Percentiles rank a stretch among this genome's conserved stretches.
Conservation (phyloP, 2,888 invertebrate genomes). For the Tetanocera ferruginea region DNA sequence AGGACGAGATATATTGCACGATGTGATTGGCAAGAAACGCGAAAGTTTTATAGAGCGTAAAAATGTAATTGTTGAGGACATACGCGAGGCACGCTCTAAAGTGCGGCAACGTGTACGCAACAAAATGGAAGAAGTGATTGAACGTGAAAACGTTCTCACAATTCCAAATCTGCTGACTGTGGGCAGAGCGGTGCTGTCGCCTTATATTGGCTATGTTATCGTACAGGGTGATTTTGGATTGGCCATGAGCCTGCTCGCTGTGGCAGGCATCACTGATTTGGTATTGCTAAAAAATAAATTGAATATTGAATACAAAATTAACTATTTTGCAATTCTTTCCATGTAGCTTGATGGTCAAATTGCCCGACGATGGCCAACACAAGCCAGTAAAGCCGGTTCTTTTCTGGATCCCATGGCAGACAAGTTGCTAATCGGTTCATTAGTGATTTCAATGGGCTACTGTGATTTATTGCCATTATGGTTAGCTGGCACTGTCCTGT, state of each 20-base stretch:
- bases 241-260: slow-evolving; percentile 84
- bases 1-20: slow-evolving; percentile 72
- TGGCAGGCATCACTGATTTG: slow-evolving; percentile 93
- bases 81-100: slow-evolving; percentile 79
- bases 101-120: slow-evolving; percentile 81
- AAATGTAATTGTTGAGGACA: slow-evolving; percentile 77
- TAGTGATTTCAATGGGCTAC: slow-evolving; percentile 90
- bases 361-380: slow-evolving; percentile 90
- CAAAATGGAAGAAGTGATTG: slow-evolving; percentile 77
- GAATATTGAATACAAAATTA: neutral
- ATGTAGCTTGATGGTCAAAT: slow-evolving; percentile 94
- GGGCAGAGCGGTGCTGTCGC: slow-evolving; percentile 86
- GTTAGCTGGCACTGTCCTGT: slow-evolving; percentile 85
- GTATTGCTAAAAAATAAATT: slow-evolving; percentile 71
- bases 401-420: slow-evolving; percentile 98
- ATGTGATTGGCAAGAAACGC: slow-evolving; percentile 75
- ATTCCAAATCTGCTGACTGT: slow-evolving; percentile 93
- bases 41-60: slow-evolving; percentile 75
- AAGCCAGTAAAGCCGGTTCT: slow-evolving; percentile 93
- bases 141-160: slow-evolving; percentile 90
- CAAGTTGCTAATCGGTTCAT: slow-evolving; percentile 90
- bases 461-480: slow-evolving; percentile 86
- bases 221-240: slow-evolving; percentile 83
- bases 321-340: slow-evolving; percentile 23
- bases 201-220: slow-evolving; percentile 91